Evolutionary conservation across 1,140 invertebrate genomes (phyloP), one percentile per base, ranked within the genome.

Genomic region (Leptonema lineaticorne): DNA sequence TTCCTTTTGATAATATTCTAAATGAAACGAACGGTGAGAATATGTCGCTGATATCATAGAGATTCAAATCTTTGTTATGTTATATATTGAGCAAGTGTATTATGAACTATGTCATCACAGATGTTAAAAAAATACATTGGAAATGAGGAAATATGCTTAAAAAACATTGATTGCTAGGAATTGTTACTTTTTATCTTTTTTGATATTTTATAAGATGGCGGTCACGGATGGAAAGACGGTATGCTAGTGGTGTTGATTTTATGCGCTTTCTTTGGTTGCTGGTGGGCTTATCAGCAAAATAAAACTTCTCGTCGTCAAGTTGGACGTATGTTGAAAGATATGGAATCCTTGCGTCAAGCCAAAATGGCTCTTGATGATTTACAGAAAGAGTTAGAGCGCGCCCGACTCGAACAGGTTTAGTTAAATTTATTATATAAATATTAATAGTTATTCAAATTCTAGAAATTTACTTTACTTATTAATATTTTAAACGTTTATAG

Each of bases 341-440:
- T 97, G 92, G 95, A 97, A 75, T 90, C 90, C 73, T 82, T 98
- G 59, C 90, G 94, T 69, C 91, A 90, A 75, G 94, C 95, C 4
- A 95, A 97, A 80, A 85, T 92, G 68, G 90, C 92, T 20, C 78
- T 97, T 2, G 88, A 90, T 78, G 89, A 93, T 76, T 84, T 96
- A 77, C 93, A 96, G 81, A 89, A 90, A 79, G 86, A 87, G 74
- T 74, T 86, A 27, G 84, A 85, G 72, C 79, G 82, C 67, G 84
- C 84, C 0, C 76, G 82, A n/a, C 73, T 82, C 63, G 81, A 79
- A 77, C 83, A 82, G 77, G 81, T 82, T 16, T 11, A 1, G 26
- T 48, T 63, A 37, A 63, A 59, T 11, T 20, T 26, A 33, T 41
- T 60, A 30, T 60, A 30, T 16, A 11, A 41, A 41, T 14, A 11